A percentile compares a stretch with the other conserved stretches of the same genome.
phyloP scores from a whole-genome alignment of 2,797 vertebrate species.

The Delichon dasypus region DNA sequence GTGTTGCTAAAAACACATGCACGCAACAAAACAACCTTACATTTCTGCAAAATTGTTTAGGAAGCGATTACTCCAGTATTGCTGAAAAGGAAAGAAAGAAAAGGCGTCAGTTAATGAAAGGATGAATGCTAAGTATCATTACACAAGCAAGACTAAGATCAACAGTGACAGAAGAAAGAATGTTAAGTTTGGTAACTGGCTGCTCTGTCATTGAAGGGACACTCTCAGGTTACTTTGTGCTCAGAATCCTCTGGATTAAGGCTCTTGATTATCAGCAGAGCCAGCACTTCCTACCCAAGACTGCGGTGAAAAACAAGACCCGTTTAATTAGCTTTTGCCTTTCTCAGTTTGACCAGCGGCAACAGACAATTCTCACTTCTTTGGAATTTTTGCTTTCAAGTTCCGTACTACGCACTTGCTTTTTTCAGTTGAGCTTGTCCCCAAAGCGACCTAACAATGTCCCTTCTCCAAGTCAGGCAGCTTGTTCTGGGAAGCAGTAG shows the following conservation, averaged over 20 bases:
- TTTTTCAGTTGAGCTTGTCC: neutral
- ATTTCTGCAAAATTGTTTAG: slow-evolving; percentile 84
- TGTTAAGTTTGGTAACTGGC: slow-evolving; percentile 26
- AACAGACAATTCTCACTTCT: neutral
- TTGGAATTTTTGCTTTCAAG: neutral
- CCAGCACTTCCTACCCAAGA: neutral
- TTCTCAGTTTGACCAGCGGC: neutral
- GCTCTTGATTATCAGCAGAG: neutral
- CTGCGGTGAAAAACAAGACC: neutral
- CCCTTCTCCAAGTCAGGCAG: slow-evolving; percentile 30
- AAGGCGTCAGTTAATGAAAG: slow-evolving; percentile 76
- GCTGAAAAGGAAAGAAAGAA: slow-evolving; percentile 83
- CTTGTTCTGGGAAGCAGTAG: slow-evolving; percentile 49
- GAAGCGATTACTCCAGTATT: slow-evolving; percentile 85
- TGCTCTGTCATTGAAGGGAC: slow-evolving; percentile 50
- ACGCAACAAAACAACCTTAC: slow-evolving; percentile 83
- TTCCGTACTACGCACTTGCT: fast-evolving
- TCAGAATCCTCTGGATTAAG: neutral
- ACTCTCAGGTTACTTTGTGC: slow-evolving; percentile 49
- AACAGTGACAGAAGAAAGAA: slow-evolving; percentile 65
- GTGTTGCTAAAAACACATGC: slow-evolving; percentile 84
- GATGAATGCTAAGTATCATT: slow-evolving; percentile 60
- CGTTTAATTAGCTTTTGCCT: neutral
- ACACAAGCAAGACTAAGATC: slow-evolving; percentile 65
- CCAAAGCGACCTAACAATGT: slow-evolving; percentile 38